Evolutionary conservation across 2,113 vertebrate species (phyloP).

Genomic region (Chelonoidis abingdonii): DNA sequence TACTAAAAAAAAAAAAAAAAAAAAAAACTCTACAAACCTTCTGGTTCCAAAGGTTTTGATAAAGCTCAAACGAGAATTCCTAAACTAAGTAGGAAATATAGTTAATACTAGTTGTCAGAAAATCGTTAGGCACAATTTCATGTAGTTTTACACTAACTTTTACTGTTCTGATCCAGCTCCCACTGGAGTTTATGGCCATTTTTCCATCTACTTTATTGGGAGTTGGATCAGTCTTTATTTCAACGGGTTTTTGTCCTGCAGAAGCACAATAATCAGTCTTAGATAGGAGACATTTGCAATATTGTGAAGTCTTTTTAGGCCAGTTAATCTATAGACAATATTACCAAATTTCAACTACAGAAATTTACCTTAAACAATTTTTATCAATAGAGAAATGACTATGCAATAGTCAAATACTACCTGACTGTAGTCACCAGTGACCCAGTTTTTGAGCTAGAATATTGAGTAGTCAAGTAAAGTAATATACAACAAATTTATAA

Average conservation of each 20-base stretch:
- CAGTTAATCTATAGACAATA: neutral
- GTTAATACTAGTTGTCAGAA: neutral
- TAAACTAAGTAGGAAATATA: neutral
- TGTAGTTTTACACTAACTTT: rapidly evolving
- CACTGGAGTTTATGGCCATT: neutral
- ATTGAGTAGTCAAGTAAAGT: neutral
- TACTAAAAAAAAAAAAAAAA: neutral
- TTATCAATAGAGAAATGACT: neutral
- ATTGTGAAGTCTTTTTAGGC: neutral
- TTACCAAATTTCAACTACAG: neutral
- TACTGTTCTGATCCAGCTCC: neutral
- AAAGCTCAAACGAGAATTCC: neutral
- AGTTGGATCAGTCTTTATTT: neutral
- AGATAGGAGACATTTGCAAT: neutral
- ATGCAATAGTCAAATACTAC: neutral
- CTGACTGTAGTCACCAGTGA: neutral
- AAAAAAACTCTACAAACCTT: neutral
- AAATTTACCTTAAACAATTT: neutral
- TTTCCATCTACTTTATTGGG: neutral
- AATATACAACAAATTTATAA: neutral
- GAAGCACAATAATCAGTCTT: neutral
- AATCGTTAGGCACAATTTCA: neutral
- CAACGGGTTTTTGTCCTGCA: neutral
- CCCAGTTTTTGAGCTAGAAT: neutral
- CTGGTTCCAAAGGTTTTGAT: neutral